These are phyloP conservation scores for Apotomis capreana DNA, from an alignment of 2,888 invertebrate genomes.

Conservation along the genomic window DNA sequence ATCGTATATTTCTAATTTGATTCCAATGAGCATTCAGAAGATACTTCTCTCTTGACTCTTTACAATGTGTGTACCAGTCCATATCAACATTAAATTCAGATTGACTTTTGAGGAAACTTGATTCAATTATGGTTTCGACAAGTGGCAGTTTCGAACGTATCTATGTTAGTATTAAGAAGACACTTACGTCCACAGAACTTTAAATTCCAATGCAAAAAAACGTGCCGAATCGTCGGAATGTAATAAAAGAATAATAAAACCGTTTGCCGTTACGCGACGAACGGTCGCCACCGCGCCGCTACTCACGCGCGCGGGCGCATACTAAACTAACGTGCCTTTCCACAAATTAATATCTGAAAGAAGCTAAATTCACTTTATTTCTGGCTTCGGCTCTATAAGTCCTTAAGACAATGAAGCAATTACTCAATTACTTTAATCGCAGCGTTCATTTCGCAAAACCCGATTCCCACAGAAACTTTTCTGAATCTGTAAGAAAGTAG, in stretches of 20 bases:
- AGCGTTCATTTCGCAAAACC: neutral
- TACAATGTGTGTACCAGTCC: no score
- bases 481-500: neutral
- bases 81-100: no score
- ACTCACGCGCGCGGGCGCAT: slow-evolving; percentile 45
- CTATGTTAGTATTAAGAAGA: slow-evolving; percentile 8
- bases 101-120: no score
- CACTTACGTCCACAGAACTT: slow-evolving; percentile 9
- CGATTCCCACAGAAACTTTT: neutral
- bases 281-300: slow-evolving; percentile 41
- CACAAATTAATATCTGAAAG: slow-evolving; percentile 42
- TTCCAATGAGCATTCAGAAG: no score
- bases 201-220: slow-evolving; percentile 13
- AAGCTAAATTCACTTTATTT: slow-evolving; percentile 17
- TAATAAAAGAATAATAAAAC: slow-evolving; percentile 41
- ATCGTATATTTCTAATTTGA: no score
- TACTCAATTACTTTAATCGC: neutral
- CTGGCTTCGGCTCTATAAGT: neutral
- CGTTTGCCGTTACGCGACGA: slow-evolving; percentile 45
- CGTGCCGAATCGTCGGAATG: slow-evolving; percentile 33
- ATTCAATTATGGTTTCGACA: neutral
- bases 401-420: slow-evolving; percentile 1
- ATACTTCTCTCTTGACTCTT: no score
- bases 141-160: neutral
- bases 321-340: slow-evolving; percentile 47